Evolutionary conservation across 2,113 vertebrate species (phyloP).

Genomic region (Oceanodroma tethys): DNA sequence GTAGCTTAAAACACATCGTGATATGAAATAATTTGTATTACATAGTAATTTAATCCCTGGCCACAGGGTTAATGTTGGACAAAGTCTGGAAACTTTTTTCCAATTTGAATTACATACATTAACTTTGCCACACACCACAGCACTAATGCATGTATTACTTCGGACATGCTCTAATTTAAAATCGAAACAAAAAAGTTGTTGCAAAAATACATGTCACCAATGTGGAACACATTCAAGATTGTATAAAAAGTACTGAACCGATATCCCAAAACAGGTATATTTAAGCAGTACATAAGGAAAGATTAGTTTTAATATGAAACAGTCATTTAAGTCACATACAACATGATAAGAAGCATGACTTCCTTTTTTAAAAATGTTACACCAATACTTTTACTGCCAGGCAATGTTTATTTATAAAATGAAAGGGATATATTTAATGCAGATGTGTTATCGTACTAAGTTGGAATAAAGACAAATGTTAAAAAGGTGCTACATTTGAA

Average conservation of each 20-base stretch:
- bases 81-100: slow-evolving; percentile 78
- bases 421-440: slow-evolving; percentile 42
- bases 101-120: slow-evolving; percentile 83
- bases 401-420: slow-evolving; percentile 67
- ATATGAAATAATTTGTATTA: slow-evolving; percentile 77
- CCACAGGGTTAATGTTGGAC: slow-evolving; percentile 74
- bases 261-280: slow-evolving; percentile 81
- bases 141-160: slow-evolving; percentile 77
- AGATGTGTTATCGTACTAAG: background rate
- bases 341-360: slow-evolving; percentile 76
- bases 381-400: slow-evolving; percentile 68
- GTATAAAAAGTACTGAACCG: slow-evolving; percentile 82
- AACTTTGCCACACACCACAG: slow-evolving; percentile 78
- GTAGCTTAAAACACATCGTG: slow-evolving; percentile 76
- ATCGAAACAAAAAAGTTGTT: slow-evolving; percentile 67
- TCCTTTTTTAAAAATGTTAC: slow-evolving; percentile 67
- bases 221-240: slow-evolving; percentile 80
- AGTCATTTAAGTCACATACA: slow-evolving; percentile 79
- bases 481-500: slow-evolving; percentile 40
- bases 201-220: slow-evolving; percentile 84
- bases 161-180: slow-evolving; percentile 75
- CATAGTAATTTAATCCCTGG: slow-evolving; percentile 82
- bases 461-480: slow-evolving; percentile 8
- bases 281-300: slow-evolving; percentile 79
- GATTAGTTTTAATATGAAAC: slow-evolving; percentile 83